Percentiles rank a stretch among this genome's conserved stretches.
phyloP scores from a whole-genome alignment of 2,113 vertebrate genomes.

The Campylorhamphus procurvoides region DNA sequence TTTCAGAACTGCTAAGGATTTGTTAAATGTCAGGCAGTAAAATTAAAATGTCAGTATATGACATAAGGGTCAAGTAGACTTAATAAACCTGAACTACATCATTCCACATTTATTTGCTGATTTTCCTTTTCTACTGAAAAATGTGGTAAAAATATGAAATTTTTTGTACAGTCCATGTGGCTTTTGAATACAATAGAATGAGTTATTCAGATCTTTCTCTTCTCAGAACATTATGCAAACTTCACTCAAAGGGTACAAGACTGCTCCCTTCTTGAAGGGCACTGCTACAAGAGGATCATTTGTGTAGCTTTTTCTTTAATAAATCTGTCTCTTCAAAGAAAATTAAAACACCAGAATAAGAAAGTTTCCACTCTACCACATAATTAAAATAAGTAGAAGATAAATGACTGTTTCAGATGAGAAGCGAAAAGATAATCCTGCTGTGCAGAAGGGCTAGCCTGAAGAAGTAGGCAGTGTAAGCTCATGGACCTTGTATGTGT shows the following conservation, averaged over 20 bases:
- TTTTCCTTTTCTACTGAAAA: conserved; percentile 23
- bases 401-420: not conserved
- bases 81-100: conserved; percentile 58
- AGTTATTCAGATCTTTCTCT: not conserved
- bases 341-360: conserved; percentile 13
- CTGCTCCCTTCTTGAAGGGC: not conserved
- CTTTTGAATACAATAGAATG: not conserved
- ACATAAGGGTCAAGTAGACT: conserved; percentile 68
- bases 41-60: conserved; percentile 75
- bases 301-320: conserved; percentile 30
- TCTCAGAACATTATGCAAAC: not conserved
- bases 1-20: conserved; percentile 59
- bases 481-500: not conserved
- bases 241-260: not conserved
- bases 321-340: conserved; percentile 6
- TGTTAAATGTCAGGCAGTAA: conserved; percentile 74
- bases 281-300: not conserved
- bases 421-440: not conserved
- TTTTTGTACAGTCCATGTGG: not conserved
- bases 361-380: not conserved
- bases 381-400: conserved; percentile 22
- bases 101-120: conserved; percentile 29
- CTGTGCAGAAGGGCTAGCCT: not conserved
- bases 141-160: not conserved
- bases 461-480: not conserved